Percentiles rank a stretch among this genome's conserved stretches.
Evolutionary conservation across 2,888 invertebrate species (phyloP).

Genomic region (Eremobia ochroleuca): DNA sequence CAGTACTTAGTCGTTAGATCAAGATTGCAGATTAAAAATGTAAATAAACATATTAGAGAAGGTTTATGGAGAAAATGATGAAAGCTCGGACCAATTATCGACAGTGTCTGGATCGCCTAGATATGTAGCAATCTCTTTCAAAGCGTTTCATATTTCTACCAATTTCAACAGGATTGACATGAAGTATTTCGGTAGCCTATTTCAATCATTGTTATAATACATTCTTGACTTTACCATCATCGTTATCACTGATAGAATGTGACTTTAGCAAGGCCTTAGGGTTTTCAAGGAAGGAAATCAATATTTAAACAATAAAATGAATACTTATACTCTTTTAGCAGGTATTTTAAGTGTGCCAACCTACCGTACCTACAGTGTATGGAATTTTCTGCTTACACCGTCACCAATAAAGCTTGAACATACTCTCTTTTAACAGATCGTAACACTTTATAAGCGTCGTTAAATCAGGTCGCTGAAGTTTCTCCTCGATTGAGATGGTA

Average conservation of each 20-base stretch:
- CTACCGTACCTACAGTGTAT: too few species aligned
- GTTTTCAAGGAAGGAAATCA: too few species aligned
- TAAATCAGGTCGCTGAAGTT: constrained; percentile 67
- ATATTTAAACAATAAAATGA: too few species aligned
- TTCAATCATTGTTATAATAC: background rate
- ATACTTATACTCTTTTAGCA: too few species aligned
- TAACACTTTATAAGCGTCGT: constrained; percentile 54
- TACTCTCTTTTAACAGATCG: constrained; percentile 46
- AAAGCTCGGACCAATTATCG: too few species aligned
- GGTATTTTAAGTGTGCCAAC: background rate
- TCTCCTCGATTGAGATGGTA: constrained; percentile 49
- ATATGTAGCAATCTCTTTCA: background rate
- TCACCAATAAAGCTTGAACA: constrained; percentile 30
- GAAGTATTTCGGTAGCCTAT: background rate
- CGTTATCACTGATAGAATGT: too few species aligned
- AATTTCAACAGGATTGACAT: too few species aligned
- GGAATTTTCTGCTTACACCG: constrained; percentile 4
- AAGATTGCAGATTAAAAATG: too few species aligned
- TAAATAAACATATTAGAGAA: background rate
- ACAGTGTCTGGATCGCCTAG: too few species aligned
- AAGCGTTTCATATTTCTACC: background rate
- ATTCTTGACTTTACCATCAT: background rate
- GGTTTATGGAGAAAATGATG: background rate
- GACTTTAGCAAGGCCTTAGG: too few species aligned
- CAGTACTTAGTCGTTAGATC: too few species aligned